phyloP scores from a whole-genome alignment of 64 coral and sea anemone species.

The Orbicella faveolata region DNA sequence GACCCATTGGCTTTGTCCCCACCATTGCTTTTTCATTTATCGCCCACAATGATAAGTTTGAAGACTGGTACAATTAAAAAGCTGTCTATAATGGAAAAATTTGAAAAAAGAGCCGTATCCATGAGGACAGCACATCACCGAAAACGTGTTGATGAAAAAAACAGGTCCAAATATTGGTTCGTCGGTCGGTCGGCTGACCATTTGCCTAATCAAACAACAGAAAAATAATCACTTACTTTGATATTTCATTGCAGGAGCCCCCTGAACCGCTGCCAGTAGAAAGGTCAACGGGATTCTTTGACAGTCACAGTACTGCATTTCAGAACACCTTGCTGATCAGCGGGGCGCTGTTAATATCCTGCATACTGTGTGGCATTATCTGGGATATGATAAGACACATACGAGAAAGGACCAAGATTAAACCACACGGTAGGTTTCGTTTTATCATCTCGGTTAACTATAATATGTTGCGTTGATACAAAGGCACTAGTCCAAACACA shows the following conservation, averaged over 20 bases:
- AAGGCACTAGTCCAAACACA: background rate
- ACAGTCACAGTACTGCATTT: slow-evolving; percentile 36
- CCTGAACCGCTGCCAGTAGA: slow-evolving; percentile 21
- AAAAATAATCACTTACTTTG: background rate
- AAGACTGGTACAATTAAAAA: too few relatives aligned
- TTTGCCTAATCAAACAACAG: background rate
- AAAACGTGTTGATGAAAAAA: too few relatives aligned
- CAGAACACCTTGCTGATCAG: slow-evolving; percentile 11
- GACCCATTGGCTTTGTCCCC: background rate
- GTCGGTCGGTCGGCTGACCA: background rate
- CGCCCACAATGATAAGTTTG: too few relatives aligned
- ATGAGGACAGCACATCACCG: too few relatives aligned
- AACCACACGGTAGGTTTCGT: slow-evolving; percentile 3
- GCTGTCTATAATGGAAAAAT: too few relatives aligned
- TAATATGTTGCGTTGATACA: background rate
- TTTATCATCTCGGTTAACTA: too few relatives aligned
- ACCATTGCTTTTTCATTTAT: too few relatives aligned
- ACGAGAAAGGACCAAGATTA: background rate
- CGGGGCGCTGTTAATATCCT: slow-evolving; percentile 1
- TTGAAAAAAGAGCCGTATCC: too few relatives aligned
- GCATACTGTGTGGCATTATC: background rate
- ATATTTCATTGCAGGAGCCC: slow-evolving; percentile 3
- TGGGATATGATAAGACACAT: slow-evolving; percentile 23
- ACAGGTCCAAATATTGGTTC: background rate
- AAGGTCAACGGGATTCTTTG: slow-evolving; percentile 54